Percentiles rank a stretch among this genome's conserved stretches.
Evolutionary conservation across 1,140 invertebrate species (phyloP).

Genomic region (Drosophila seguyi): DNA sequence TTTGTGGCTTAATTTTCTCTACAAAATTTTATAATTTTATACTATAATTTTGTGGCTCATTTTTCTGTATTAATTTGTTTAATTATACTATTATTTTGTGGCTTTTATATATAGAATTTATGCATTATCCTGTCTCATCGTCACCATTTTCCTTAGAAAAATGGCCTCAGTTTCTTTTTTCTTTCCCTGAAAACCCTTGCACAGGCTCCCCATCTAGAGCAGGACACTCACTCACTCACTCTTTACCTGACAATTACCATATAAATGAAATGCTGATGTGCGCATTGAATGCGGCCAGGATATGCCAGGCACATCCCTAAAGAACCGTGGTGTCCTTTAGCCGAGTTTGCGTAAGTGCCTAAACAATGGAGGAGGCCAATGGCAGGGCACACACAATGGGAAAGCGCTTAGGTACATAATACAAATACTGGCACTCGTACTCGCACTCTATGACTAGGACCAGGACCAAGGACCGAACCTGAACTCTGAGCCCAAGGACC

Average conservation of each 20-base stretch:
- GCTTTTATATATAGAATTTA: too few relatives aligned
- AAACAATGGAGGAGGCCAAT: constrained; percentile 68
- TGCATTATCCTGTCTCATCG: too few relatives aligned
- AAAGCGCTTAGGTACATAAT: constrained; percentile 52
- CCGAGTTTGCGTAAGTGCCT: constrained; percentile 75
- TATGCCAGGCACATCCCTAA: constrained; percentile 1
- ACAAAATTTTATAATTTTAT: too few relatives aligned
- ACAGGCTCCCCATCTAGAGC: background rate
- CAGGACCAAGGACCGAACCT: background rate
- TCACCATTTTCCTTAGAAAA: background rate
- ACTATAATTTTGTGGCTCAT: background rate
- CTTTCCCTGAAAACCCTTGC: background rate
- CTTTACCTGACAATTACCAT: constrained; percentile 31
- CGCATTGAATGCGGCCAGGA: background rate
- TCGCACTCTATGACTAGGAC: constrained; percentile 11
- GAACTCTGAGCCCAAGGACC: constrained; percentile 31
- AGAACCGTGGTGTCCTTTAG: constrained; percentile 26
- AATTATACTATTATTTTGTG: too few relatives aligned
- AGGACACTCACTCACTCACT: too few relatives aligned
- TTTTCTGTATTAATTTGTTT: background rate
- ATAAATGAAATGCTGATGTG: background rate
- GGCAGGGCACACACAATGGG: constrained; percentile 47
- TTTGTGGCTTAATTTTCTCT: too few relatives aligned
- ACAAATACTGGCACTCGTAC: constrained; percentile 46
- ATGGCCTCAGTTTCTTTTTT: background rate